Evolutionary conservation across 2,797 vertebrate genomes (phyloP).

Genomic region (Leptoclinus maculatus): DNA sequence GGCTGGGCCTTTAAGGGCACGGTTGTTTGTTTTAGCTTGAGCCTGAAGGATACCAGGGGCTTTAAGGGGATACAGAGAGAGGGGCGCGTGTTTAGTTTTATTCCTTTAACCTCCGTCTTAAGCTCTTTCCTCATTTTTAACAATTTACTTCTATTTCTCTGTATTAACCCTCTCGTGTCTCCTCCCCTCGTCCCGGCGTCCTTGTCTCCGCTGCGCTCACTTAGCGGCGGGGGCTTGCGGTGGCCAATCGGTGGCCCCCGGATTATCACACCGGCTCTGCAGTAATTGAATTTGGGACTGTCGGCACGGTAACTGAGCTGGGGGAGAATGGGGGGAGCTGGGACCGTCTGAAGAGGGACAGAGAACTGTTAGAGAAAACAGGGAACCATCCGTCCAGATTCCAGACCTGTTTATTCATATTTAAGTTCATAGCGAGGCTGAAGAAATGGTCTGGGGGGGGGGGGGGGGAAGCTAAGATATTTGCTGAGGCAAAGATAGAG

Average conservation of each 20-base stretch:
- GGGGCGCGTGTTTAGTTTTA: conserved; percentile 36
- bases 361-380: background rate
- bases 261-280: conserved; percentile 65
- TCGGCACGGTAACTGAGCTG: conserved; percentile 60
- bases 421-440: background rate
- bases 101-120: conserved; percentile 42
- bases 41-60: conserved; percentile 62
- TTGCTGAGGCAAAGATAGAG: conserved; percentile 43
- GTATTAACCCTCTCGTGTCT: conserved; percentile 7
- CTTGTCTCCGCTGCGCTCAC: conserved; percentile 20
- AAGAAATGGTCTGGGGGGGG: background rate
- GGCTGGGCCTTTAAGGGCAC: conserved; percentile 63
- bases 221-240: conserved; percentile 57
- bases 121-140: background rate
- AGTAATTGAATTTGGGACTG: conserved; percentile 74
- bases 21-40: conserved; percentile 74
- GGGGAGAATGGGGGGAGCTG: conserved; percentile 28
- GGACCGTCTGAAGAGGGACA: conserved; percentile 16
- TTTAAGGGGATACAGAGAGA: conserved; percentile 55
- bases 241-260: conserved; percentile 66
- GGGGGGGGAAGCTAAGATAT: conserved; percentile 1
- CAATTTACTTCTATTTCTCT: conserved; percentile 15
- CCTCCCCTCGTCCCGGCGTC: background rate
- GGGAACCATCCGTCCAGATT: conserved; percentile 7
- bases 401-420: background rate